Conservation (phyloP, 2,797 vertebrate genomes). For the Syngnathus acus region DNA sequence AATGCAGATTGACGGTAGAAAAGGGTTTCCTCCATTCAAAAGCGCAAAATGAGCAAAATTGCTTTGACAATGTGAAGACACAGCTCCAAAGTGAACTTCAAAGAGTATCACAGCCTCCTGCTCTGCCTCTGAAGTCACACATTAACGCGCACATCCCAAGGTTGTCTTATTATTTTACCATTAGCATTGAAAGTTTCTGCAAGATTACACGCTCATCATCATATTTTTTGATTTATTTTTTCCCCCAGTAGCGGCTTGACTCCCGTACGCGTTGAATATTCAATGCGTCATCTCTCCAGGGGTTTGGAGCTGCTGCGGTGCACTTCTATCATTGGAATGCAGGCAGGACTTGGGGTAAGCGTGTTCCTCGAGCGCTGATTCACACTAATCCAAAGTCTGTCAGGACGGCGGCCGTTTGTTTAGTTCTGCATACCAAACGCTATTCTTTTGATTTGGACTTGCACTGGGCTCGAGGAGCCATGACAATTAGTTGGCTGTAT, state of each 20-base stretch:
- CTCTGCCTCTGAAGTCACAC: conserved; percentile 2
- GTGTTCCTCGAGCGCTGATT: conserved; percentile 46
- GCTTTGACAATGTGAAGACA: conserved; percentile 4
- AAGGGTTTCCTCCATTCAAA: background rate
- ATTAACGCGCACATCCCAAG: conserved; percentile 4
- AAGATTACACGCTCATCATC: conserved; percentile 22
- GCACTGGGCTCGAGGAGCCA: conserved; percentile 16
- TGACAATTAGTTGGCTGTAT: conserved; percentile 17
- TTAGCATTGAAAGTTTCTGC: conserved; percentile 20
- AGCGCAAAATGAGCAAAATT: conserved; percentile 2
- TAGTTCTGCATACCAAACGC: conserved; percentile 35
- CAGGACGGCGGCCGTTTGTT: conserved; percentile 31
- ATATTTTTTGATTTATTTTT: conserved; percentile 12
- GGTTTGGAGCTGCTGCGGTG: conserved; percentile 19
- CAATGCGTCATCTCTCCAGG: conserved; percentile 45
- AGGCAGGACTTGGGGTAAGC: conserved; percentile 44
- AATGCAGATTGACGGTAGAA: background rate
- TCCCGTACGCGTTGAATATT: conserved; percentile 43
- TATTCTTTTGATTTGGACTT: conserved; percentile 25
- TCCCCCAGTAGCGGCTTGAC: conserved; percentile 1
- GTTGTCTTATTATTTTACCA: conserved; percentile 21
- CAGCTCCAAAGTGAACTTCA: conserved; percentile 7
- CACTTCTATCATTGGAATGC: conserved; percentile 46
- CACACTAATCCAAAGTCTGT: conserved; percentile 38
- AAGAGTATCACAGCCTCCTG: conserved; percentile 3